phyloP scores from a whole-genome alignment of 2,888 invertebrate species.

The Homarus gammarus region DNA sequence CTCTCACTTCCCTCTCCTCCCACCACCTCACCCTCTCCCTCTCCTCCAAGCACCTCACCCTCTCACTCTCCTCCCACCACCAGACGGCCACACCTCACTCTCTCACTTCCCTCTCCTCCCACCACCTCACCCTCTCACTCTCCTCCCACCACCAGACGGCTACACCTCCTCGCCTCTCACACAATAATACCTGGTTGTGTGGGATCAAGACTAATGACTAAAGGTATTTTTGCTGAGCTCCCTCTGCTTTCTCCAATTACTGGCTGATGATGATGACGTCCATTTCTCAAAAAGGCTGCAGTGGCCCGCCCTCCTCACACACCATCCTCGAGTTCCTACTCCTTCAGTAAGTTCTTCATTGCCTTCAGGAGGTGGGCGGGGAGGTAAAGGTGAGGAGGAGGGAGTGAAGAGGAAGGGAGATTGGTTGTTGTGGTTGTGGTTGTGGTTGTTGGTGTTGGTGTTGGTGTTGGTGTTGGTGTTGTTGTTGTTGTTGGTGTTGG shows the following conservation, averaged over 20 bases:
- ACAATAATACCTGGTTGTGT: slow-evolving; percentile 16
- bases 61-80: background rate
- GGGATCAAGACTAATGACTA: slow-evolving; percentile 30
- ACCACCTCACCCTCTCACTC: background rate
- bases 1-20: background rate
- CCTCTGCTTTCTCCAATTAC: slow-evolving; percentile 29
- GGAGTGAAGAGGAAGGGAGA: no score
- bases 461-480: no score
- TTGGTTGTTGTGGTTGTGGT: no score
- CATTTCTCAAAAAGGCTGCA: slow-evolving; percentile 19
- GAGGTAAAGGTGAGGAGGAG: no score
- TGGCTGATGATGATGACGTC: background rate
- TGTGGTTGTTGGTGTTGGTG: no score
- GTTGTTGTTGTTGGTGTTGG: no score
- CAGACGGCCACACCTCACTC: background rate
- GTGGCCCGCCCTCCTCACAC: background rate
- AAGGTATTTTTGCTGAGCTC: slow-evolving; percentile 1
- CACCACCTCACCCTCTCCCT: background rate
- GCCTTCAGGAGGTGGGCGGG: no score
- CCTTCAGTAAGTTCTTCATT: no score
- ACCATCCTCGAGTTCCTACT: no score
- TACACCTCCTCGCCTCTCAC: background rate
- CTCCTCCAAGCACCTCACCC: background rate
- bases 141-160: background rate
- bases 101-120: background rate